Evolutionary conservation across 2,797 vertebrate genomes (phyloP), one percentile per base, ranked within the genome.

Genomic region (Acanthurus lineatus): DNA sequence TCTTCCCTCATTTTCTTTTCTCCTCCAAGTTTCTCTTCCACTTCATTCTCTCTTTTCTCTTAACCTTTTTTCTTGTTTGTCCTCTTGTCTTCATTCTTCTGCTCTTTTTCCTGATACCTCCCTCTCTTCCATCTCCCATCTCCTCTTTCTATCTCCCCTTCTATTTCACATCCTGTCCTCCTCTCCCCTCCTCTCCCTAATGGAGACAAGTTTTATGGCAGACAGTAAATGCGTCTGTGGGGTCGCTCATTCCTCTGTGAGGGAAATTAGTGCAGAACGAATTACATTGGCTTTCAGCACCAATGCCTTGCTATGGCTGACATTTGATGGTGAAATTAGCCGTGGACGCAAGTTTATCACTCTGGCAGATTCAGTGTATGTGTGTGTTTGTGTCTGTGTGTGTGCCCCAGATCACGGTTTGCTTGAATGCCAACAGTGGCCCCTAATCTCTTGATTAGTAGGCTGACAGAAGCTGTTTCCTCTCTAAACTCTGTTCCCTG

Each of bases 371-470:
- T 89, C 49, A 64, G 28, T 69, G 45, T 80, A 67, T 67, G 62
- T 82, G 52, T 73, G 66, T 56, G 54, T 56, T 56, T 80, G 69
- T 79, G 56, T 60, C 42, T 66, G 44, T 80, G 58, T 67, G 86
- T 83, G 82, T 87, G 88, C 87, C 86, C 82, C 82, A 88, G 87
- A 92, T 94, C 90, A 65, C 78, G 66, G 90, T 91, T 85, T 88
- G 88, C 87, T 76, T 81, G 82, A 92, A 91, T 91, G 87, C 88
- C 92, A 91, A 78, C 66, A 82, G 83, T 92, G 93, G 88, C 89
- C 93, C 90, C 83, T 95, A 94, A 95, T 95, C 93, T 93, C 90
- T 93, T 95, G 91, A 95, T 95, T 94, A 94, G 92, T 91, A 93
- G 92, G 91, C 93, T 84, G 91, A 91, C 92, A 90, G 90, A 92